Conservation (phyloP, 2,797 vertebrate genomes). For the Galagoides demidoff region DNA sequence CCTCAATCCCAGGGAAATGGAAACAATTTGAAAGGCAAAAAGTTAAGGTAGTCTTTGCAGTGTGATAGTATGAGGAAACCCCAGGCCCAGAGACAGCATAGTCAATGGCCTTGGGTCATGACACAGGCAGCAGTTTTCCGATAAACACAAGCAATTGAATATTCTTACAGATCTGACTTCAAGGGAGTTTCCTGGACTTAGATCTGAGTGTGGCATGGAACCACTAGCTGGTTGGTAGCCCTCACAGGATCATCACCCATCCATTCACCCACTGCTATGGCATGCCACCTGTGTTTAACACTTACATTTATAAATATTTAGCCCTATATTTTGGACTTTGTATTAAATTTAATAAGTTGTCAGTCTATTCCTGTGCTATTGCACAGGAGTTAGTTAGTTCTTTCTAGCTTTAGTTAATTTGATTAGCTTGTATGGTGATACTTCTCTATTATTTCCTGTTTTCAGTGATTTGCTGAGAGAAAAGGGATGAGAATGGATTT, state of each 20-base stretch:
- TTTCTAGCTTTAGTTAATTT: neutral
- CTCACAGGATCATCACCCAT: fast-evolving
- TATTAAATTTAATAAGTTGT: neutral
- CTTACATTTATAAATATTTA: neutral
- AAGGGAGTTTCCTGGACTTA: neutral
- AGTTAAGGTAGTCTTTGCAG: neutral
- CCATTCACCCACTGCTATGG: neutral
- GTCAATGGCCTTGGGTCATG: fast-evolving
- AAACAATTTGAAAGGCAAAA: neutral
- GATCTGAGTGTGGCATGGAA: too few relatives aligned
- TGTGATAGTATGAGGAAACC: fast-evolving
- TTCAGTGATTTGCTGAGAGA: neutral
- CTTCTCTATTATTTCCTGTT: neutral
- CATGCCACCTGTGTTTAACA: neutral
- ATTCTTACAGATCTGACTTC: neutral
- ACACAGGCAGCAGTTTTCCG: neutral
- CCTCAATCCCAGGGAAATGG: neutral
- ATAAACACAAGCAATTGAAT: neutral
- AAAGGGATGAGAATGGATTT: neutral
- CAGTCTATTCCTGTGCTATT: neutral
- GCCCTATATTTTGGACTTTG: neutral
- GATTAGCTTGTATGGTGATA: too few relatives aligned
- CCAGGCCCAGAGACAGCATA: neutral
- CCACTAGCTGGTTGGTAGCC: neutral
- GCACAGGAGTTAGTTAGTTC: neutral